Evolutionary conservation across 2,888 invertebrate genomes (phyloP), one percentile per base, ranked within the genome.

Genomic region (Pollenia amentaria): DNA sequence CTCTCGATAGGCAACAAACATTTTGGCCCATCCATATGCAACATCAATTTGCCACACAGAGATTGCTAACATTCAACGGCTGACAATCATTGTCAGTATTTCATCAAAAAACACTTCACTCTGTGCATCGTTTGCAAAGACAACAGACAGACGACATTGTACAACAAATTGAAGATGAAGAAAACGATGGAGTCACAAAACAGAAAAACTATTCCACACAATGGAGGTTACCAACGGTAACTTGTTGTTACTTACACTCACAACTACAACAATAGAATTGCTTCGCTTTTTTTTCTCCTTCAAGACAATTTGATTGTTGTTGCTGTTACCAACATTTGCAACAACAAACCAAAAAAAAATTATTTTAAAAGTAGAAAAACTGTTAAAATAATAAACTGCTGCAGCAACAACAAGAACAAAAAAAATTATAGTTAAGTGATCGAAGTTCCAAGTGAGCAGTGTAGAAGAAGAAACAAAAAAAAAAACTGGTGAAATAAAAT

Each of bases 11-110:
- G 55, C 29, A 51, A 21, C 0, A 14, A 48, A 76, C 21, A 75
- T 76, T 82, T 76, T 57, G 64, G 72, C 75, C n/a, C n/a, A 85
- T 70, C 16, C 53, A 78, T 51, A 78, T 65, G 72, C 86, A 87
- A 72, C 79, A 85, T 38, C 82, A 85, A 87, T 85, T 87, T 85
- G 84, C 78, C 85, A 85, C 78, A 87, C 81, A 85, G 70, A 57
- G 69, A 82, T 85, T 87, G 64, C 82, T 67, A 72, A 65, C 73
- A 84, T 76, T 72, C 81, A 78, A 73, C 69, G 73, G 65, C 84
- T 85, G 81, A 81, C 81, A 81, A 72, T 87, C 60, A 84, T 84
- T 80, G 87, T 79, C 84, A 87, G 72, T 70, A 80, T 76, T 72
- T 76, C 80, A 84, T 85, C 85, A 77, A 85, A 73, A 57, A 78